Base-by-base conservation (phyloP, 1,140 invertebrate species). In the Spodoptera litura region DNA sequence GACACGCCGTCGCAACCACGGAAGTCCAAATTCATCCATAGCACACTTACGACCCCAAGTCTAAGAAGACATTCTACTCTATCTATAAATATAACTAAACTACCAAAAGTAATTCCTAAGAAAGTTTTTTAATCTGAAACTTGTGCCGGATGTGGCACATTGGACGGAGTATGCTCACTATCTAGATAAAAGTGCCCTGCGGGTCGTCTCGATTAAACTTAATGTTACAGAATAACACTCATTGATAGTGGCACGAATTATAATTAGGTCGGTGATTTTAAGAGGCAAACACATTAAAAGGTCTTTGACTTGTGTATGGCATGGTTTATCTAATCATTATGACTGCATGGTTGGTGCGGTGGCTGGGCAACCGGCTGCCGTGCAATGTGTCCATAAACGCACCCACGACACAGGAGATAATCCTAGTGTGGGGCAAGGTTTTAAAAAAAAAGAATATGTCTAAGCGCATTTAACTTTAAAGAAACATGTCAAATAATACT, bases 41-140 rank as follows among this genome's bases (percentile, higher is more conserved):
- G 31, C 31, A 31, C 4, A 44, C 6, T 0, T 6, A 44, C 38
- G 38, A 44, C 38, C 38, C 4, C 38, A 4, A 44, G 38, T 6
- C 38, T 6, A 44, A 4, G 38, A 44, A 9, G 1, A 4, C 38
- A 4, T 9, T 6, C 6, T 38, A 44, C 9, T 31, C 56, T 51
- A 35, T 38, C 49, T 31, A 31, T 35, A 20, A 31, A 13, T 31
- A 31, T 35, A 61, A 31, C 5, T 31, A 35, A 12, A 64, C 4
- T 49, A 20, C 62, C 62, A 10, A 56, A 71, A 71, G 52, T 71
- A 56, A 71, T 71, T 56, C 44, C 27, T 44, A 74, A 61, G 71
- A 74, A 74, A 74, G 56, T 74, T 61, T 74, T 74, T 74, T 74
- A 74, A 74, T 74, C 44, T 61, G 15, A 61, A 74, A 49, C 38